Base-by-base conservation (phyloP, 2,113 vertebrate genomes). In the Anser brachyrhynchus region DNA sequence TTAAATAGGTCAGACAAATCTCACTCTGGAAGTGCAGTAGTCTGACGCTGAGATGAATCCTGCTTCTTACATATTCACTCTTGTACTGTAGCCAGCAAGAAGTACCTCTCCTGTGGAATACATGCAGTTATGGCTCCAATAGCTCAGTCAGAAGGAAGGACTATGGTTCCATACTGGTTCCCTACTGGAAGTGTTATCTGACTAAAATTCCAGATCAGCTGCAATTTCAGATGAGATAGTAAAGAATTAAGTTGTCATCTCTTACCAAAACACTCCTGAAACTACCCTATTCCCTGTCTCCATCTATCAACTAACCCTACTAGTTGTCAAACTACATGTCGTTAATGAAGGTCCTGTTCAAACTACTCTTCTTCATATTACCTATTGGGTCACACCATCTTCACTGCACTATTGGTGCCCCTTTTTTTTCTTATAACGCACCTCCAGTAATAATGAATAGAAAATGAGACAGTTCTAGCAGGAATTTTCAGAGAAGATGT, bases 201-300 rank as follows among this genome's bases (percentile, higher is more conserved):
- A 81, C 52, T n/a, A 58, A 82, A 92, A 86, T 84, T 88, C 15
- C 43, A 78, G 59, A 78, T 59, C 57, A 69, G 29, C 61, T 84
- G 39, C 54, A 81, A 46, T 75, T 77, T 69, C 29, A 71, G 52
- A 66, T 80, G 46, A 95, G 79, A 77, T 15, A 33, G 21, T 64
- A 35, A 84, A 87, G 23, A 51, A 65, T 29, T 61, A 69, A 46
- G 58, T 62, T 14, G 23, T 73, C 12, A 61, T 46, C 46, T 90
- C 31, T 55, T 62, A 49, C 31, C 10, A 76, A 90, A 83, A 55
- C 31, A 19, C 31, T 78, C 35, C 26, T 41, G 76, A 87, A 87
- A 17, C 18, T 6, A 29, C 31, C n/a, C 5, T 5, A 0, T n/a
- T 73, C n/a, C 5, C n/a, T 5, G 2, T 9, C 8, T 33, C 9